Evolutionary conservation across 2,797 vertebrate genomes (phyloP).

Genomic region (Petrocephalus sullivani): DNA sequence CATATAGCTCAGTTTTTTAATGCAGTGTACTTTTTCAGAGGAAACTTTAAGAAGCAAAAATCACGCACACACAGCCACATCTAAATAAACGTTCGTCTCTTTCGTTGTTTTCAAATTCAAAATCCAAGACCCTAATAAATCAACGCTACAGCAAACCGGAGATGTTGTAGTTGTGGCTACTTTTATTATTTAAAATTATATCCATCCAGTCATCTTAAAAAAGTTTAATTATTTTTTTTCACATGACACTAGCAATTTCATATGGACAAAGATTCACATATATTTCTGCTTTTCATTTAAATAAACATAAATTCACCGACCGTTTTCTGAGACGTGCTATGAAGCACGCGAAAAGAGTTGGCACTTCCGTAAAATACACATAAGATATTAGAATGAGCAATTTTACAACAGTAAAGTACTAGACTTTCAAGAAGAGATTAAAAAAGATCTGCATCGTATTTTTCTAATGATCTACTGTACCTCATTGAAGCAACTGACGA

Average conservation of each 20-base stretch:
- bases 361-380: slow-evolving; percentile 40
- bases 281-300: slow-evolving; percentile 42
- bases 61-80: neutral
- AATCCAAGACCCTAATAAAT: neutral
- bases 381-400: slow-evolving; percentile 35
- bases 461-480: slow-evolving; percentile 47
- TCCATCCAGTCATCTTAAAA: slow-evolving; percentile 49
- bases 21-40: slow-evolving; percentile 10
- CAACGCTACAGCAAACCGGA: slow-evolving; percentile 20
- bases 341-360: slow-evolving; percentile 48
- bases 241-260: slow-evolving; percentile 48
- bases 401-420: slow-evolving; percentile 50
- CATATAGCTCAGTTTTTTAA: neutral
- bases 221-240: slow-evolving; percentile 40
- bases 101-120: neutral
- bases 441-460: slow-evolving; percentile 41
- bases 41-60: neutral
- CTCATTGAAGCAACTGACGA: slow-evolving; percentile 44
- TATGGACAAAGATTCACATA: slow-evolving; percentile 53
- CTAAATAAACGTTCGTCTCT: neutral
- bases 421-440: slow-evolving; percentile 51
- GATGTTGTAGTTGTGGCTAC: slow-evolving; percentile 10
- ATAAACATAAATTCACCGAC: slow-evolving; percentile 40
- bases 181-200: slow-evolving; percentile 47
- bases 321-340: slow-evolving; percentile 53